Evolutionary conservation across 2,113 vertebrate genomes (phyloP).

Genomic region (Mixornis gularis): DNA sequence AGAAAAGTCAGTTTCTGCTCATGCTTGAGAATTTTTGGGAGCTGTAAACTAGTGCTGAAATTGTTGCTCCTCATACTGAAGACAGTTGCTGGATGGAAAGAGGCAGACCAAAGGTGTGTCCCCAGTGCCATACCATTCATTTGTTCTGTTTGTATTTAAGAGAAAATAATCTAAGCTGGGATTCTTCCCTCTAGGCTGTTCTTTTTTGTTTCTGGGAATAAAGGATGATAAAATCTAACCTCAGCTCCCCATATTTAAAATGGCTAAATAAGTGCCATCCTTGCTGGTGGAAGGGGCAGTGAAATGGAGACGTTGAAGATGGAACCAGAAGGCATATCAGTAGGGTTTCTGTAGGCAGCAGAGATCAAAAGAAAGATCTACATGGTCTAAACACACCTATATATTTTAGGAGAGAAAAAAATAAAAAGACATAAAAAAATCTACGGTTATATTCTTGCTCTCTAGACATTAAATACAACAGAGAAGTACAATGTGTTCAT

Average conservation of each 20-base stretch:
- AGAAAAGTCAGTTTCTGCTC: not conserved
- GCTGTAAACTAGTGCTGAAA: not conserved
- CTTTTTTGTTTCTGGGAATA: not conserved
- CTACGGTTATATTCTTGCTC: not conserved
- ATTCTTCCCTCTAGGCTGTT: not conserved
- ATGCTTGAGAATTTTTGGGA: not conserved
- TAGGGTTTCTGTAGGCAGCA: not conserved
- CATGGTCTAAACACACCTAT: not conserved
- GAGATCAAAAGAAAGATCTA: not conserved
- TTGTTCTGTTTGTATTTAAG: not conserved
- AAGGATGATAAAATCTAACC: not conserved
- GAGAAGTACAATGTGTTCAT: not conserved
- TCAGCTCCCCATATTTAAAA: not conserved
- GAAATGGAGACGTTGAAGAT: not conserved
- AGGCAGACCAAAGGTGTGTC: not conserved
- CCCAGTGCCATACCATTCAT: not conserved
- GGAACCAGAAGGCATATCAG: not conserved
- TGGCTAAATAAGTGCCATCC: not conserved
- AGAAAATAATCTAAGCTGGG: not conserved
- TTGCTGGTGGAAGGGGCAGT: not conserved
- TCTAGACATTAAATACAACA: not conserved
- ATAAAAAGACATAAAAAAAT: not conserved
- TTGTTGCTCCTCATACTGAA: not conserved
- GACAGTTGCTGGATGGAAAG: not conserved
- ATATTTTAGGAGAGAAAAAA: not conserved